Evolutionary conservation across 2,888 invertebrate genomes (phyloP).

Genomic region (Archips crataeganus): DNA sequence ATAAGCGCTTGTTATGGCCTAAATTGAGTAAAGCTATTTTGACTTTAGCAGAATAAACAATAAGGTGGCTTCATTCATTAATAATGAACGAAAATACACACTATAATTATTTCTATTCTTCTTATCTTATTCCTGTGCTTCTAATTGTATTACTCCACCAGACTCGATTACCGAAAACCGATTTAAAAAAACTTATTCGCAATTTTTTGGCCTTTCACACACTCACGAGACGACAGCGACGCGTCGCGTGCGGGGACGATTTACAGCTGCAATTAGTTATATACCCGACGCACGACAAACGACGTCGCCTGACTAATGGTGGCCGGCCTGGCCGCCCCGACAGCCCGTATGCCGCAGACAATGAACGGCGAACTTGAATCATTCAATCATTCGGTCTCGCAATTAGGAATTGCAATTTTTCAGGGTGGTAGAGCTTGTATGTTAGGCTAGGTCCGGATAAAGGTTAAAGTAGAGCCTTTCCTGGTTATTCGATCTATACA

Average conservation of each 20-base stretch:
- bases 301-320: slow-evolving; percentile 74
- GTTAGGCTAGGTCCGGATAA: slow-evolving; percentile 5
- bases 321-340: slow-evolving; percentile 55
- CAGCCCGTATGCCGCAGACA: slow-evolving; percentile 66
- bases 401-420: slow-evolving; percentile 58
- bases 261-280: slow-evolving; percentile 81
- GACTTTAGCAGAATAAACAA: too few species aligned
- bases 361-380: slow-evolving; percentile 65
- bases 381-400: slow-evolving; percentile 67
- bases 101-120: too few species aligned
- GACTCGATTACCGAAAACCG: not conserved
- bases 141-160: not conserved
- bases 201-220: slow-evolving; percentile 29
- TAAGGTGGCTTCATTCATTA: too few species aligned
- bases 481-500: too few species aligned
- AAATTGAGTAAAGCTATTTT: too few species aligned
- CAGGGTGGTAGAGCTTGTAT: slow-evolving; percentile 32
- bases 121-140: too few species aligned
- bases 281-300: slow-evolving; percentile 74
- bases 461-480: not conserved
- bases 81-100: too few species aligned
- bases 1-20: too few species aligned
- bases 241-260: slow-evolving; percentile 69
- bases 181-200: slow-evolving; percentile 3
- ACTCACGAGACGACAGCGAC: slow-evolving; percentile 54